Percentiles rank a stretch among this genome's conserved stretches.
phyloP scores from a whole-genome alignment of 2,113 vertebrate genomes.

The Aramus guarauna region DNA sequence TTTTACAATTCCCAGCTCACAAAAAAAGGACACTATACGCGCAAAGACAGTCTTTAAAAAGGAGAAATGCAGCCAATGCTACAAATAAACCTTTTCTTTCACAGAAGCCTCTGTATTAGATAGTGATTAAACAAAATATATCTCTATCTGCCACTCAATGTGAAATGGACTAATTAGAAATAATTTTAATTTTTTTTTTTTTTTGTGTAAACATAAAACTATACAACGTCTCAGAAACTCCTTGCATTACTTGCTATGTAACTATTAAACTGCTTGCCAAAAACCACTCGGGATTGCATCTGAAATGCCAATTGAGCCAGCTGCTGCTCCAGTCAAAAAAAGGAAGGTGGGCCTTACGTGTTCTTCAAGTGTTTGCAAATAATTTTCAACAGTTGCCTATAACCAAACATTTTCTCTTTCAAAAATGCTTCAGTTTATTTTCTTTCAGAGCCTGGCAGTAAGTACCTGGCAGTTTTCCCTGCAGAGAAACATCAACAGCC shows the following conservation, averaged over 20 bases:
- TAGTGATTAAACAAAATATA: slow-evolving; percentile 33
- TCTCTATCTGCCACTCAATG: slow-evolving; percentile 34
- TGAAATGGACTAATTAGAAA: slow-evolving; percentile 27
- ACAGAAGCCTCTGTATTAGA: slow-evolving; percentile 42
- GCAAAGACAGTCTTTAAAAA: slow-evolving; percentile 54
- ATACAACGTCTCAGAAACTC: slow-evolving; percentile 9
- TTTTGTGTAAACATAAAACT: slow-evolving; percentile 12
- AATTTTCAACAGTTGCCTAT: neutral
- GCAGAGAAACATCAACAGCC: neutral
- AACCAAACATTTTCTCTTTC: neutral
- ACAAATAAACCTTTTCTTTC: slow-evolving; percentile 62
- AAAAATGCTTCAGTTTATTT: neutral
- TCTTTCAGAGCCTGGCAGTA: neutral
- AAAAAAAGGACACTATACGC: slow-evolving; percentile 55
- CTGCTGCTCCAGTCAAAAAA: neutral
- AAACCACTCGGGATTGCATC: neutral
- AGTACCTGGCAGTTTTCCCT: neutral
- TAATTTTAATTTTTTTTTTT: neutral
- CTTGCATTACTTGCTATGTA: neutral
- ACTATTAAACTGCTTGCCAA: neutral
- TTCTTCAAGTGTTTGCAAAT: neutral
- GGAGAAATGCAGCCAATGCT: slow-evolving; percentile 66
- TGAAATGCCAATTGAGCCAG: neutral
- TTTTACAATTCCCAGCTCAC: slow-evolving; percentile 72
- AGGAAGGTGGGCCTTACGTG: neutral